Base-by-base conservation (phyloP, 2,113 vertebrate species). In the Ptilorrhoa leucosticta region DNA sequence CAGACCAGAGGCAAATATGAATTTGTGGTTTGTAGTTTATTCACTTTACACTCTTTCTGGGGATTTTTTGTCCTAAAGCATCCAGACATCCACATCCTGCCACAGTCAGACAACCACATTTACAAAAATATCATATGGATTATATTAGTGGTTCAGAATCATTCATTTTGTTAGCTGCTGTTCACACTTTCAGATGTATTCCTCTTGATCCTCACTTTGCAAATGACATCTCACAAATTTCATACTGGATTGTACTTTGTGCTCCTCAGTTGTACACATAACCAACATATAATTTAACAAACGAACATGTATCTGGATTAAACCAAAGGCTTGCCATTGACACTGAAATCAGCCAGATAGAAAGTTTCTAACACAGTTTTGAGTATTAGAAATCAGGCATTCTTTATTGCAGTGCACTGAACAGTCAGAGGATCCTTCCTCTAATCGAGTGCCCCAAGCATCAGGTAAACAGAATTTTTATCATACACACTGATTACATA, bases 71-170 rank as follows among this genome's bases (percentile, higher is more conserved):
- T 78, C 9, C 14, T 53, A 20, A 84, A 77, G 15, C 15, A 65
- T 11, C 8, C 7, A 23, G 9, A 35, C 0, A 3, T 26, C 10
- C 10, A 40, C 12, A 13, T 13, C 44, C 39, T 56, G 16, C 9
- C 10, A 39, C 7, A 5, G 15, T 58, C 40, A 87, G 31, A 30
- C 3, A 40, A 20, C 1, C 27, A 50, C 14, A 35, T 64, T 54
- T 56, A 45, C 3, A 61, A 30, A 70, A 27, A 28, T 2, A 0
- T 42, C 9, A 11, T 31, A 18, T 28, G 8, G 21, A 47, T 53
- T 64, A 19, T 60, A 28, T 7, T 51, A 81, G 5, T 64, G 26
- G 9, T 13, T 84, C 15, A 42, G 21, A 78, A 69, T 33, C 0
- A 80, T 33, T 40, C 0, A 23, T 53, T 90, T 73, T 72, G 0